Evolutionary conservation across 2,797 vertebrate species (phyloP).

Genomic region (Linurgus olivaceus): DNA sequence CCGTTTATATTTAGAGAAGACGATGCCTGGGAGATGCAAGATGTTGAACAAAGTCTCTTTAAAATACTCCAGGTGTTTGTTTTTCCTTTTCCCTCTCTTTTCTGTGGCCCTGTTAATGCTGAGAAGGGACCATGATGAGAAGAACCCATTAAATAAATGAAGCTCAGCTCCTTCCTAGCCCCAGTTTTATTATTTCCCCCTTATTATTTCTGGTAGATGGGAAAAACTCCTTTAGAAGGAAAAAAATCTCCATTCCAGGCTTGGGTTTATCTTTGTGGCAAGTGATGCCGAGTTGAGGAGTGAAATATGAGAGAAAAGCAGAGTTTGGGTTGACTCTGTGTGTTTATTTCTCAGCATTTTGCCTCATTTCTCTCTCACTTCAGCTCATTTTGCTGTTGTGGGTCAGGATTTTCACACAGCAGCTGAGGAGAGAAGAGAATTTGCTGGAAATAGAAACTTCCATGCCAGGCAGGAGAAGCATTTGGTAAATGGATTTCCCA

Average conservation of each 20-base stretch:
- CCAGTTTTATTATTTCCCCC: neutral
- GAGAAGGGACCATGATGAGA: neutral
- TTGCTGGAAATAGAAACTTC: neutral
- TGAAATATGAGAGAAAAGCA: neutral
- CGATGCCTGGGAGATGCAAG: neutral
- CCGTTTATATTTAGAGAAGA: conserved; percentile 5
- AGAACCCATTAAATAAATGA: neutral
- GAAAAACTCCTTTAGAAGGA: neutral
- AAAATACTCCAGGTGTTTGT: neutral
- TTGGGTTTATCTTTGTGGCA: neutral
- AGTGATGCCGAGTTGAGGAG: neutral
- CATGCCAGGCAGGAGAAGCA: neutral
- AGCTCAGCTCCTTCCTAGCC: neutral
- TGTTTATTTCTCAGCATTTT: neutral
- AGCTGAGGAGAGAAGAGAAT: neutral
- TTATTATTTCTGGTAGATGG: neutral
- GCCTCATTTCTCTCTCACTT: neutral
- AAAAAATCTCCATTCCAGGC: neutral
- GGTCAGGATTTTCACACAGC: neutral
- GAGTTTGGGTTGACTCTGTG: neutral
- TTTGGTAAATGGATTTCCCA: neutral
- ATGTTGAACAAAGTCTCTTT: neutral
- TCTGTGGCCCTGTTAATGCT: neutral
- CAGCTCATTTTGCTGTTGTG: neutral
- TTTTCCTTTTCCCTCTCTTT: neutral